These are phyloP conservation scores for Zele albiditarsus DNA, from an alignment of 2,888 invertebrate species.

Conservation along the genomic window DNA sequence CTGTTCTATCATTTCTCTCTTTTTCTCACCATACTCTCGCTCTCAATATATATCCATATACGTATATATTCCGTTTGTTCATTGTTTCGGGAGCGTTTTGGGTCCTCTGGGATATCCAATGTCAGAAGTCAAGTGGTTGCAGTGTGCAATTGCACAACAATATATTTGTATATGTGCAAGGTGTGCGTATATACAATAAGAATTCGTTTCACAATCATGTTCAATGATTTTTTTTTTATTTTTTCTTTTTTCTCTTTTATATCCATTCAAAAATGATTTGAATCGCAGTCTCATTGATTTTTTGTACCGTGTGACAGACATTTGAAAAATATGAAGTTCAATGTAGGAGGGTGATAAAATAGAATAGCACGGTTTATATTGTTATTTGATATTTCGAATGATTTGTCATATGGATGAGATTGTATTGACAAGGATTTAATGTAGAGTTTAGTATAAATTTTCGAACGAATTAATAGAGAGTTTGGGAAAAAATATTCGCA, in stretches of 20 bases:
- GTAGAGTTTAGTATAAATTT: no score
- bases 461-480: no score
- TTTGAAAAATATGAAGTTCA: no score
- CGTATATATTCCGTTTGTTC: not conserved
- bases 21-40: constrained; percentile 54
- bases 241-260: constrained; percentile 2
- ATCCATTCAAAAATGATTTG: not conserved
- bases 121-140: constrained; percentile 21
- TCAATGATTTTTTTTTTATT: constrained; percentile 8
- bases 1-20: constrained; percentile 27
- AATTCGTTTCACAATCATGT: constrained; percentile 5
- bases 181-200: constrained; percentile 3
- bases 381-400: no score
- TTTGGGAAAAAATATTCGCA: no score
- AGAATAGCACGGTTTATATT: no score
- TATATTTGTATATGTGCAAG: not conserved
- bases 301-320: not conserved
- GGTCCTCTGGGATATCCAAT: constrained; percentile 23
- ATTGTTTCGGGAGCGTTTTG: constrained; percentile 29
- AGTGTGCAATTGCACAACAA: constrained; percentile 15
- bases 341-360: no score
- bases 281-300: not conserved
- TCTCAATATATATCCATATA: constrained; percentile 2
- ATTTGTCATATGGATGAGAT: no score
- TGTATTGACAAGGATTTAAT: no score